phyloP scores from a whole-genome alignment of 2,888 invertebrate species.

The Tiliacea citrago region DNA sequence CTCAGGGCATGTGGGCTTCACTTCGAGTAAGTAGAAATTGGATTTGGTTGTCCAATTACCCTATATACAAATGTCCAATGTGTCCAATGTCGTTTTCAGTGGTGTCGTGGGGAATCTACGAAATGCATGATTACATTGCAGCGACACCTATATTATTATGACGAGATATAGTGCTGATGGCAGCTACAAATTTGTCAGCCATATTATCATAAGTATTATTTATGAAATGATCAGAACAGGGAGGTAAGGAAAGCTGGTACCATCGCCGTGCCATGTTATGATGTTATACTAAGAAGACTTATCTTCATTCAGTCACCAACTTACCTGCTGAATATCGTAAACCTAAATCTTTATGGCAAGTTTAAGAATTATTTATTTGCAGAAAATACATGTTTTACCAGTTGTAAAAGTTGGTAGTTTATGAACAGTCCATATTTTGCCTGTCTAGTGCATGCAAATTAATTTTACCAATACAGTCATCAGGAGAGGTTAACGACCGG shows the following conservation, averaged over 20 bases:
- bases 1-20: background rate
- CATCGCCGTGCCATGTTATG: background rate
- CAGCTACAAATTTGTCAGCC: background rate
- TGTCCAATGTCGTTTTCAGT: too few relatives aligned
- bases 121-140: background rate
- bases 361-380: background rate
- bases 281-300: background rate
- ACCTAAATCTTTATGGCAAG: background rate
- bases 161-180: background rate
- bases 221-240: background rate
- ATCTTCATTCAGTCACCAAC: background rate
- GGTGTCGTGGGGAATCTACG: background rate
- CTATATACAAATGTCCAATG: too few relatives aligned
- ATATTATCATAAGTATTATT: background rate
- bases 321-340: background rate
- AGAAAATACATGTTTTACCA: background rate
- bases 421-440: background rate
- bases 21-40: background rate
- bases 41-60: background rate
- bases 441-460: background rate
- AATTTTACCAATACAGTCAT: background rate
- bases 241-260: background rate
- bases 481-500: background rate
- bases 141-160: too few relatives aligned
- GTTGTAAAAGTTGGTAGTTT: background rate